Base-by-base conservation (phyloP, 1,140 invertebrate species). In the Drosophila micromelanica region DNA sequence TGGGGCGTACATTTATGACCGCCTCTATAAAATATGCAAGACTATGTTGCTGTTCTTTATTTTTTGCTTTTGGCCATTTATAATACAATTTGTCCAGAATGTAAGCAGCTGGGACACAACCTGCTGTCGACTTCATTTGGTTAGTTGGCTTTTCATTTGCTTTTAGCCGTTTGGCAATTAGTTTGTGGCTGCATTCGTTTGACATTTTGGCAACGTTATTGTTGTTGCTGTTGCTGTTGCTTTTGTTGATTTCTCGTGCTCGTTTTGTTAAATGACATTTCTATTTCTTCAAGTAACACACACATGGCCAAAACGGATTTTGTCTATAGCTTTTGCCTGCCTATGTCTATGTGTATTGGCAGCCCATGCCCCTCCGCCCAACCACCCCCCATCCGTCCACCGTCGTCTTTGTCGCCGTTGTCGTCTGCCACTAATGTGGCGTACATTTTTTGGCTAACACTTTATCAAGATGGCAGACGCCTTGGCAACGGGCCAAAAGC, bases 401-500 rank as follows among this genome's bases (percentile, higher is more conserved):
- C 48, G 60, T 61, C 27, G 38, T 52, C 46, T 27, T 59, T 45
- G 13, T 59, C 63, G 68, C 30, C 64, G 38, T 54, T 46, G 46
- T 59, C 63, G 70, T 84, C 84, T 73, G 82, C 79, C 82, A 89
- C 84, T 87, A 87, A 87, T 87, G 84, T 87, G 79, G 84, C 84
- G 84, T 87, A 90, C 79, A 80, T 89, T 87, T 87, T 87, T 87
- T 87, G 84, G 82, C 82, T 71, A 87, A 87, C 82, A 89, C 82
- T 87, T 89, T 87, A 87, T 87, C 84, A 87, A 87, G 84, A 87
- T 87, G 84, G 84, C 84, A 87, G 84, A 87, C 84, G 84, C 84
- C 84, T 87, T 87, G 84, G 84, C 73, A 62, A 17, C 13, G 9
- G 45, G 84, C 84, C 84, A 89, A 76, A 76, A 76, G 51, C 72